Percentiles rank a stretch among this genome's conserved stretches.
Evolutionary conservation across 2,113 vertebrate species (phyloP).

Genomic region (Gyps fulvus): DNA sequence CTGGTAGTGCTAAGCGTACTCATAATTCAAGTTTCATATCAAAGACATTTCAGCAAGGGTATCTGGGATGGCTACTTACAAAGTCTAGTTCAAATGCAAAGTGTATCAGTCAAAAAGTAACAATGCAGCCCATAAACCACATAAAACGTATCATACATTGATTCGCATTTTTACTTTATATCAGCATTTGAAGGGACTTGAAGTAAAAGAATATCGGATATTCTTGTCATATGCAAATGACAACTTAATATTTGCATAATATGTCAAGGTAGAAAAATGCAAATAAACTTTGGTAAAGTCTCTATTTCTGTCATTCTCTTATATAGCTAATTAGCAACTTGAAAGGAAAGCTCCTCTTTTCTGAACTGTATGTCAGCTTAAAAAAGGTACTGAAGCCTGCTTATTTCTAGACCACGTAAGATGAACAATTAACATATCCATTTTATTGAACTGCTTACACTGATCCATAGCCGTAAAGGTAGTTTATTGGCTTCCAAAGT

Average conservation of each 20-base stretch:
- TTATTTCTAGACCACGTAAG: background rate
- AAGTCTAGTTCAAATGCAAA: background rate
- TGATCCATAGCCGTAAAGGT: background rate
- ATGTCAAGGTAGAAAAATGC: conserved; percentile 58
- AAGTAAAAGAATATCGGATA: conserved; percentile 23
- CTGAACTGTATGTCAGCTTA: background rate
- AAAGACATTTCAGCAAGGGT: background rate
- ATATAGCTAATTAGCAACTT: conserved; percentile 33
- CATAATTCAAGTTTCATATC: background rate
- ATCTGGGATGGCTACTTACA: background rate
- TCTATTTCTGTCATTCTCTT: conserved; percentile 29
- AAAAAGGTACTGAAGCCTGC: background rate
- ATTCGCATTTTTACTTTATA: background rate
- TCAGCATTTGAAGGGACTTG: conserved; percentile 31
- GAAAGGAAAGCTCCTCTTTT: conserved; percentile 13
- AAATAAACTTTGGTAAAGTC: conserved; percentile 53
- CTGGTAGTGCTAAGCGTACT: background rate
- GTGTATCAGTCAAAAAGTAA: background rate
- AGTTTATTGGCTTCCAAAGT: background rate
- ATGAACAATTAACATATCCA: background rate
- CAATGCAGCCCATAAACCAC: background rate
- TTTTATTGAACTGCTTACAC: background rate
- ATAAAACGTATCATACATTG: background rate
- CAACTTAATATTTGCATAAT: conserved; percentile 49
- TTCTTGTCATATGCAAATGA: conserved; percentile 60